Evolutionary conservation across 2,113 vertebrate species (phyloP).

Genomic region (Pomatostomus ruficeps): DNA sequence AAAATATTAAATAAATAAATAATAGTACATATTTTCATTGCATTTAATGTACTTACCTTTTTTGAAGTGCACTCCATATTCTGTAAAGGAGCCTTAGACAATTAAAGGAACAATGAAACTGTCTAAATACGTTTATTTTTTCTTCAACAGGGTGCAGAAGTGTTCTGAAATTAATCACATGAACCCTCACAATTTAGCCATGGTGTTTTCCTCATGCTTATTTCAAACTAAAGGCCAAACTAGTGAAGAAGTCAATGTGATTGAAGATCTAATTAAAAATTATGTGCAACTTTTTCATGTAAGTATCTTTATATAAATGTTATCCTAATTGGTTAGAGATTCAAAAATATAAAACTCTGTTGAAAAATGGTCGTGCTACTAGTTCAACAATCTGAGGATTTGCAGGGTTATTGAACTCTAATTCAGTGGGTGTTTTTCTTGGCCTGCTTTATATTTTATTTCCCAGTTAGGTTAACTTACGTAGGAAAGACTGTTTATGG

Average conservation of each 20-base stretch:
- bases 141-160: conserved; percentile 83
- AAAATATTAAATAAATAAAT: not conserved
- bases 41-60: not conserved
- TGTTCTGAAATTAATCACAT: conserved; percentile 92
- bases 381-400: not conserved
- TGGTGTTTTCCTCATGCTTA: conserved; percentile 86
- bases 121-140: conserved; percentile 23
- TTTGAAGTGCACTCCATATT: not conserved
- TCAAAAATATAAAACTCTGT: not conserved
- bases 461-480: not conserved
- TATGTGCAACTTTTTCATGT: conserved; percentile 91
- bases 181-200: conserved; percentile 81
- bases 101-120: not conserved
- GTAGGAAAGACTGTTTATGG: not conserved
- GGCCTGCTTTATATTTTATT: not conserved
- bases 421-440: not conserved
- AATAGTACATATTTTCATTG: not conserved
- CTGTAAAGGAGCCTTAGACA: not conserved
- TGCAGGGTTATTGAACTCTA: not conserved
- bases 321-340: not conserved
- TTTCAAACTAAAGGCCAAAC: conserved; percentile 93
- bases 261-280: conserved; percentile 89
- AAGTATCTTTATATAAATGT: conserved; percentile 53
- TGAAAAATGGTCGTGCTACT: not conserved
- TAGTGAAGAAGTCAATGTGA: conserved; percentile 83